phyloP scores from a whole-genome alignment of 2,797 vertebrate species.

The Myiothlypis chrysogaster region DNA sequence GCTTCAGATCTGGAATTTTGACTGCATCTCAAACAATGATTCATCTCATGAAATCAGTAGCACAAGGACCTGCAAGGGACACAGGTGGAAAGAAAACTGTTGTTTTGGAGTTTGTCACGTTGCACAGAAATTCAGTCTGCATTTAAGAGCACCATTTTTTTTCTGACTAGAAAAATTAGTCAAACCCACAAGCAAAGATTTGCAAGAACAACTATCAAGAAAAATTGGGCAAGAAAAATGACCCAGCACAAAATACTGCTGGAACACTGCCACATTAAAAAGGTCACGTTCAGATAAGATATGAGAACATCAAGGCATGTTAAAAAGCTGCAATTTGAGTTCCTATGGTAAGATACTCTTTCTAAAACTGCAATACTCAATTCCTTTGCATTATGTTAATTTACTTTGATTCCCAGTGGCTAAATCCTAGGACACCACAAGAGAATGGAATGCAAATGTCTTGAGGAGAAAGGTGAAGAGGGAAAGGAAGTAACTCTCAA shows the following conservation, averaged over 20 bases:
- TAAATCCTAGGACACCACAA: not conserved
- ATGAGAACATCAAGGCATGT: not conserved
- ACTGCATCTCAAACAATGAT: not conserved
- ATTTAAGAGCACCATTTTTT: not conserved
- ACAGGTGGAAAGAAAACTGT: not conserved
- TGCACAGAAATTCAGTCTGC: not conserved
- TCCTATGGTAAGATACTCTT: not conserved
- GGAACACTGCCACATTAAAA: not conserved
- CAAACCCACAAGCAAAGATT: not conserved
- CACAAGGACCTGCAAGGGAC: not conserved
- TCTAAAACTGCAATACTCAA: not conserved
- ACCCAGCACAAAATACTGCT: not conserved
- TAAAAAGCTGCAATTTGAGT: not conserved
- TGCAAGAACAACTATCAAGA: not conserved
- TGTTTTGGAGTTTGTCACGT: not conserved
- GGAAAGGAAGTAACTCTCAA: not conserved
- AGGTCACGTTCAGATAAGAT: not conserved
- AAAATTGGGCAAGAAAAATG: not conserved
- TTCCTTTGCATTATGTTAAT: not conserved
- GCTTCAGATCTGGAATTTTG: not conserved
- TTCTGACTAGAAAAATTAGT: not conserved
- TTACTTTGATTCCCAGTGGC: not conserved
- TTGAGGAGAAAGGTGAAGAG: not conserved
- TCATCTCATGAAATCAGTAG: not conserved
- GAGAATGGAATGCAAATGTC: not conserved